Base-by-base conservation (phyloP, 1,140 invertebrate species). In the Neodiprion pinetum region DNA sequence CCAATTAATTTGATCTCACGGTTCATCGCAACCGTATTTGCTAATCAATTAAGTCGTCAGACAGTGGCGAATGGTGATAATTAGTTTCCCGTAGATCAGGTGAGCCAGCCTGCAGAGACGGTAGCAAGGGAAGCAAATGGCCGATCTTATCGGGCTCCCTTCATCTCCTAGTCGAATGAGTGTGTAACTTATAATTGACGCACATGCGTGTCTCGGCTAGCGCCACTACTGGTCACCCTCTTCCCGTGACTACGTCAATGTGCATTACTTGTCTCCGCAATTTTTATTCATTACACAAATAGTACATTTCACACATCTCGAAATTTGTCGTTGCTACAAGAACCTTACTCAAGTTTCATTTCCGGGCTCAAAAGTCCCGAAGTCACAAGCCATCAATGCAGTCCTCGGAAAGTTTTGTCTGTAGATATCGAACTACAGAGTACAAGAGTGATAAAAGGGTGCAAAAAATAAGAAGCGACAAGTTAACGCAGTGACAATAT, bases 91-190 rank as follows among this genome's bases (percentile, higher is more conserved):
- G 11, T 61, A 61, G 53, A 61, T 61, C 53, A 17, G 53, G n/a
- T 12, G 28, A 40, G 28, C 28, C 28, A 40, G 53, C n/a, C 11
- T 61, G 53, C 53, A 61, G 3, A 61, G 53, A 61, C 53, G 53
- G 53, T 61, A 61, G 53, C 53, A 4, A 61, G n/a, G 53, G 11
- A 61, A 61, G 53, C 53, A 61, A 61, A 61, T 61, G 8, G n/a
- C 53, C 53, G 53, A 61, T 61, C 53, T 61, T 61, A 61, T 61
- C 53, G 53, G n/a, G n/a, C n/a, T 53, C 53, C n/a, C 53, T 12
- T 61, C 53, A 7, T 61, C 53, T 61, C n/a, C n/a, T 9, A 9
- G 11, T 61, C 53, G 9, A 61, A 17, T 61, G 53, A 3, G 11
- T 14, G 9, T 17, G n/a, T 61, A 40, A 40, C 28, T 40, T 40